Base-by-base conservation (phyloP, 2,888 invertebrate species). In the Eilema griseolum region DNA sequence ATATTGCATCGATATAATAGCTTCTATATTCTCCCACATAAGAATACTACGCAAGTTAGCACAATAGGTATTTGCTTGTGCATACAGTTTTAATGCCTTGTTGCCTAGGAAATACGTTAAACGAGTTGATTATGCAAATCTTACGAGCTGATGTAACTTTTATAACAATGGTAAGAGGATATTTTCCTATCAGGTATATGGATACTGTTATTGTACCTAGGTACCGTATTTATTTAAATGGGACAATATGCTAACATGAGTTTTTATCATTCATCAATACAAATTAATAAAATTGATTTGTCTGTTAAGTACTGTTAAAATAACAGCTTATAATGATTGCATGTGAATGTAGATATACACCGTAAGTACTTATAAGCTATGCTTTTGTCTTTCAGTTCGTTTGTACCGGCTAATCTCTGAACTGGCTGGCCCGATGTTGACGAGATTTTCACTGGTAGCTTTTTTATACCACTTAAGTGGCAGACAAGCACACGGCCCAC, bases 121-220 rank as follows among this genome's bases (percentile, higher is more conserved):
- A 26, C 59, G 62, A 67, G 24, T 75, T 71, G 28, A 71, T 79
- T 74, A 74, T 65, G 59, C 71, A 81, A 79, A 57, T 56, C 71
- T 46, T 63, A 61, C 16, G 62, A 62, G 60, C 67, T 59, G 52
- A 73, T 62, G 37, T 68, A 70, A 61, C 57, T 33, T 23, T 33
- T 70, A 61, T 26, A 60, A 59, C 41, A 68, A 68, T 63, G 62
- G 56, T 56, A n/a, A 37, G 10, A n/a, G 28, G n/a, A 14, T 11
- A 57, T 57, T 68, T 37, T 62, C 37, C 37, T 3, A 31, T 4
- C 56, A 56, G 16, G 5, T 11, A 46, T 64, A 52, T 52, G 52
- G n/a, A 3, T 52, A 41, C 66, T 41, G 62, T 62, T 66, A 66
- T 28, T 28, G 3, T 59, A 14, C 24, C 57, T 14, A 24, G 10